phyloP scores from a whole-genome alignment of 2,888 invertebrate genomes.

The Hydrotaea cyrtoneurina region DNA sequence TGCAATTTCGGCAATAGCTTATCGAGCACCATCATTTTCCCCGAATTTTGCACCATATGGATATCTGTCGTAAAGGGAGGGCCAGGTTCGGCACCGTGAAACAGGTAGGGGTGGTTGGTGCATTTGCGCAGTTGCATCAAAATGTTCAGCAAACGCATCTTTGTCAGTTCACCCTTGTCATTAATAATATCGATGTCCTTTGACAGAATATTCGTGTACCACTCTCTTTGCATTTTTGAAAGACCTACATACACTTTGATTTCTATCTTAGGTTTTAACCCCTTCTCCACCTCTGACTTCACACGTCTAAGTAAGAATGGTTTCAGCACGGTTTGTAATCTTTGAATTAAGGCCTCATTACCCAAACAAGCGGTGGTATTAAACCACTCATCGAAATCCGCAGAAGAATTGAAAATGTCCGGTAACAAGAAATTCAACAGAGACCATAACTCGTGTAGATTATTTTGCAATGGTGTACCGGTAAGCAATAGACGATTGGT shows the following conservation, averaged over 20 bases:
- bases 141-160: constrained; percentile 98
- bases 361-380: constrained; percentile 96
- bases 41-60: constrained; percentile 96
- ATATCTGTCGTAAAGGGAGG: constrained; percentile 98
- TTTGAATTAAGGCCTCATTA: constrained; percentile 93
- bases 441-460: constrained; percentile 99
- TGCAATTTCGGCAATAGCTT: constrained; percentile 94
- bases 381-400: constrained; percentile 99
- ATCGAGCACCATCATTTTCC: constrained; percentile 97
- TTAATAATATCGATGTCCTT: constrained; percentile 99
- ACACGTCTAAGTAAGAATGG: constrained; percentile 97
- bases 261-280: constrained; percentile 98
- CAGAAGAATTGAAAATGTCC: constrained; percentile 98
- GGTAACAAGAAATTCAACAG: constrained; percentile 97
- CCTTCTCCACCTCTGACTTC: constrained; percentile 99
- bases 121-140: constrained; percentile 99
- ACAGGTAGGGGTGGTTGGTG: constrained; percentile 98
- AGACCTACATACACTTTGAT: constrained; percentile 97
- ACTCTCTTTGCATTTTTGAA: constrained; percentile 99
- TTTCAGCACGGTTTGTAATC: constrained; percentile 95
- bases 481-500: constrained; percentile 96
- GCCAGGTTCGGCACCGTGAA: constrained; percentile 99
- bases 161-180: constrained; percentile 97
- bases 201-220: constrained; percentile 99
- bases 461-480: constrained; percentile 99